Evolutionary conservation across 2,113 vertebrate genomes (phyloP), one percentile per base, ranked within the genome.

Genomic region (Acinonyx jubatus): DNA sequence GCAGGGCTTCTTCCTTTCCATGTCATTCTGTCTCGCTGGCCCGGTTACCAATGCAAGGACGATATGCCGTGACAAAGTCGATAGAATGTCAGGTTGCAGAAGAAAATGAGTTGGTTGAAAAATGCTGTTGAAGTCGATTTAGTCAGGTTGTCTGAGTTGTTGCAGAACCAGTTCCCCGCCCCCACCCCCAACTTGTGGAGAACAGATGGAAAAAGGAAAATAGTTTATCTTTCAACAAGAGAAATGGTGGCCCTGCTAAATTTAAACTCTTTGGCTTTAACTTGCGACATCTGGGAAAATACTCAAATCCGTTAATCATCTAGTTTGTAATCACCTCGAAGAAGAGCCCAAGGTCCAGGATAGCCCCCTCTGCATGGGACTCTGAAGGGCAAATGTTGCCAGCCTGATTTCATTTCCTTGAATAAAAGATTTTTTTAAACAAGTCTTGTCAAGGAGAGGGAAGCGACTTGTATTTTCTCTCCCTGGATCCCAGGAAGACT

Each of bases 211-310:
- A 97, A 97, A 98, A 96, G 87, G 69, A 90, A 97, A 98, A 96
- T 86, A 96, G 92, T 98, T 97, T 97, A 95, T 97, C 97, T 96
- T 98, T 96, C 87, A 94, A 88, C 79, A 66, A 96, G 95, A 97
- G 97, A 97, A 96, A 92, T 96, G 79, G 93, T 97, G 92, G 89
- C 55, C 87, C 65, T 76, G 88, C 95, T 98, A 98, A 97, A 96
- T 98, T 97, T 98, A 98, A 96, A 94, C 57, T 91, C 89, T 63
- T 95, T 48, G 61, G 91, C 89, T 96, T 96, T 98, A 97, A 96
- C 98, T 97, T 95, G 87, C 1, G 38, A 96, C 98, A 98, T 96
- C 97, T 98, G 97, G 95, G 90, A 85, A 98, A 97, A 95, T 92
- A 94, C 69, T 97, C 95, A 84, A 52, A 83, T 94, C 65, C 5